Conservation (phyloP, 2,888 invertebrate genomes). For the Lepeophtheirus nordmannii region DNA sequence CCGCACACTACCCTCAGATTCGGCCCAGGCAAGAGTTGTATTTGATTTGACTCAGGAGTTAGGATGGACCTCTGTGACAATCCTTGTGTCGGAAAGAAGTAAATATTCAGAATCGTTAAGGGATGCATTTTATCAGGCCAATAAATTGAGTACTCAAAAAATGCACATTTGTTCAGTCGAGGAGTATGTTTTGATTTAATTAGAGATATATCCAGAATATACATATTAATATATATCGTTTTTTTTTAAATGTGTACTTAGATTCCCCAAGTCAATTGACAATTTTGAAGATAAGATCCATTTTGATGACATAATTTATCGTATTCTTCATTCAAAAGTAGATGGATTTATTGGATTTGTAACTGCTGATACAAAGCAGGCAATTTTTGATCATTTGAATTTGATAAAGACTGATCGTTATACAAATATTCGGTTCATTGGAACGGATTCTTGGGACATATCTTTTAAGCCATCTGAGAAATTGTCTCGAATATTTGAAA, state of each 20-base stretch:
- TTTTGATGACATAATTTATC: neutral
- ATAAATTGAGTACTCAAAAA: neutral
- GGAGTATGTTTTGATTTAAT: neutral
- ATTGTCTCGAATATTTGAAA: neutral
- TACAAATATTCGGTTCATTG: neutral
- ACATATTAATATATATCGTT: neutral
- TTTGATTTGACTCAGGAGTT: neutral
- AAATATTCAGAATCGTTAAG: neutral
- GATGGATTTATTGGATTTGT: conserved; percentile 10
- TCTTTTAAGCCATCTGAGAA: neutral
- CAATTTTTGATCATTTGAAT: neutral
- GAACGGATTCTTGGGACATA: conserved; percentile 15
- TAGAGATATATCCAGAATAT: neutral
- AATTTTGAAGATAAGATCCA: neutral
- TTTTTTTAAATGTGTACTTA: neutral
- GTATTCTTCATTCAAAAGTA: conserved; percentile 2
- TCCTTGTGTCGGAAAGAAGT: neutral
- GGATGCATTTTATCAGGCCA: neutral
- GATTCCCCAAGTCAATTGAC: conserved; percentile 9
- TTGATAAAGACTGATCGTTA: neutral
- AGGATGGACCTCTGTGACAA: neutral
- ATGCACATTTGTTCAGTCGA: neutral
- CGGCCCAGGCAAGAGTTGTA: neutral
- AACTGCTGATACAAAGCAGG: conserved; percentile 17
- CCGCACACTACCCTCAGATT: neutral